A percentile compares a stretch with the other conserved stretches of the same genome.
Evolutionary conservation across 2,888 invertebrate species (phyloP).

Genomic region (Drosophila mayaguana): DNA sequence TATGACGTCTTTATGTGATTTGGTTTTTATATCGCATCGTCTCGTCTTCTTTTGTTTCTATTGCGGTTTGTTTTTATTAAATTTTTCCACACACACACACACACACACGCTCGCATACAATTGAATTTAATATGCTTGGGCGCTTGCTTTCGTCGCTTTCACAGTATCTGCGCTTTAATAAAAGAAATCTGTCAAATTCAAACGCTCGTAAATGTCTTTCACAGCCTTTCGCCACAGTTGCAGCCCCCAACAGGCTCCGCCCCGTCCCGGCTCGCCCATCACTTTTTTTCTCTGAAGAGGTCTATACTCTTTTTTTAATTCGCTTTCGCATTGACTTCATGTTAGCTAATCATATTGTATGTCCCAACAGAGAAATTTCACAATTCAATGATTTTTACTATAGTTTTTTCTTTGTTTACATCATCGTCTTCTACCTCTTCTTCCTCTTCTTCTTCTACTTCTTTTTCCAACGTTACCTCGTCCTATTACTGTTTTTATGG

Average conservation of each 20-base stretch:
- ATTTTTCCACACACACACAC: slow-evolving; percentile 37
- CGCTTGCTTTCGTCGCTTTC: slow-evolving; percentile 50
- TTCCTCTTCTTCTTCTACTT: not conserved
- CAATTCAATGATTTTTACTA: slow-evolving; percentile 56
- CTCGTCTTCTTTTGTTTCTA: slow-evolving; percentile 21
- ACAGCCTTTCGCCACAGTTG: slow-evolving; percentile 36
- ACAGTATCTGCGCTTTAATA: slow-evolving; percentile 67
- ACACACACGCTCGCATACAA: slow-evolving; percentile 16
- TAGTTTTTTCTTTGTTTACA: slow-evolving; percentile 21
- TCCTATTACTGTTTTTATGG: slow-evolving; percentile 4
- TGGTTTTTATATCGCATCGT: slow-evolving; percentile 42
- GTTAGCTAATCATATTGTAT: slow-evolving; percentile 66
- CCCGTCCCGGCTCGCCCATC: not conserved
- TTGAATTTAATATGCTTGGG: slow-evolving; percentile 62
- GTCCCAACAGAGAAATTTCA: slow-evolving; percentile 54
- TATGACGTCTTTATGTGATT: slow-evolving; percentile 69
- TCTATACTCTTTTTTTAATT: slow-evolving; percentile 54
- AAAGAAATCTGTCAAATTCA: slow-evolving; percentile 79
- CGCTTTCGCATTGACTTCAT: slow-evolving; percentile 27
- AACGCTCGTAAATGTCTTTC: slow-evolving; percentile 75
- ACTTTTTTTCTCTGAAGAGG: slow-evolving; percentile 1
- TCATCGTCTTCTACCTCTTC: not conserved
- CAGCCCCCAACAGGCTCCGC: not conserved
- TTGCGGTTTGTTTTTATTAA: slow-evolving; percentile 72
- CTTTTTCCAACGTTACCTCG: not conserved